Evolutionary conservation across 2,113 vertebrate genomes (phyloP).

Genomic region (Vimba vimba): DNA sequence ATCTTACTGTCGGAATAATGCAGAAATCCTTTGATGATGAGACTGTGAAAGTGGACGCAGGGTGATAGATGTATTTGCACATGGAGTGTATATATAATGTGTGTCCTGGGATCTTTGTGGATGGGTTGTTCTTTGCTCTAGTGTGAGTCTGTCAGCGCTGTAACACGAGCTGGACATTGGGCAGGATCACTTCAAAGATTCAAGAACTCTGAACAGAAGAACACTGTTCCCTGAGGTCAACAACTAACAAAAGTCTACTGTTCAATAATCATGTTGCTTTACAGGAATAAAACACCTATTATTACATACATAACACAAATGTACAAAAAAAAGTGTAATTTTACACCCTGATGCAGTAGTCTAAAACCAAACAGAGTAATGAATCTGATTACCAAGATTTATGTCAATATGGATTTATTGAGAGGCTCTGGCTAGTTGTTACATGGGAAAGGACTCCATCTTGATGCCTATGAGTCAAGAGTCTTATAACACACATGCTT

Average conservation of each 20-base stretch:
- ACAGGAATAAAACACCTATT: neutral
- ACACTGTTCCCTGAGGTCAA: conserved; percentile 19
- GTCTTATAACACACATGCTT: neutral
- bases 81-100: neutral
- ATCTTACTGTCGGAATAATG: neutral
- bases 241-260: conserved; percentile 4
- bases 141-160: neutral
- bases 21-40: neutral
- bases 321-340: neutral
- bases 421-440: neutral
- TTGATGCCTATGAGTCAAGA: neutral
- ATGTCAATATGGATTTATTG: neutral
- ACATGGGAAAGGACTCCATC: neutral
- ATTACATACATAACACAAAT: neutral
- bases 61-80: neutral
- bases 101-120: neutral
- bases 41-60: neutral
- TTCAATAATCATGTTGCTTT: neutral
- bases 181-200: conserved; percentile 9
- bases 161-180: neutral
- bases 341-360: neutral
- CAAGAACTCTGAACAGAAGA: conserved; percentile 24
- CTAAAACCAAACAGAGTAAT: neutral
- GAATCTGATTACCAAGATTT: neutral
- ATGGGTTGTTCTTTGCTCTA: neutral